A percentile compares a stretch with the other conserved stretches of the same genome.
phyloP scores from a whole-genome alignment of 2,113 vertebrate genomes.

The Pteropus alecto region DNA sequence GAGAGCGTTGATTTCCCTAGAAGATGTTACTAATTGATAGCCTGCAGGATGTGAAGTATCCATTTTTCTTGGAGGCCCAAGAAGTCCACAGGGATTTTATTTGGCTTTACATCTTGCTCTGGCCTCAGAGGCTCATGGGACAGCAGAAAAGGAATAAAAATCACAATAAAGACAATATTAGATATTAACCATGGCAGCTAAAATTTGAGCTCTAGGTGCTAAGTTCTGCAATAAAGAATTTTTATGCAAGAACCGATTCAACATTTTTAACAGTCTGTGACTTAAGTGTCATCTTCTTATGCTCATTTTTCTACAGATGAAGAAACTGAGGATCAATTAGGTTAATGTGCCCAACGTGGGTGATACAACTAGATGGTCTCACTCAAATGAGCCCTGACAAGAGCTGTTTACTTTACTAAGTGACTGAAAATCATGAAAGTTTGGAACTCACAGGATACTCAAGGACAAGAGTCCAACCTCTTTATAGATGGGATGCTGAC shows the following conservation, averaged over 20 bases:
- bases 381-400: background rate
- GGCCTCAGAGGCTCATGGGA: background rate
- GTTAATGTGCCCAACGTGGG: background rate
- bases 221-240: background rate
- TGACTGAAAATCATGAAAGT: background rate
- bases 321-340: background rate
- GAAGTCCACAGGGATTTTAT: background rate
- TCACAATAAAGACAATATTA: background rate
- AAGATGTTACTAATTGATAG: slow-evolving; percentile 78
- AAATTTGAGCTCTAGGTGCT: background rate
- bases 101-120: background rate
- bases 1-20: slow-evolving; percentile 13
- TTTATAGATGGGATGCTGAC: background rate
- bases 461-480: background rate
- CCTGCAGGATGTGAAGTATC: slow-evolving; percentile 5
- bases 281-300: background rate
- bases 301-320: background rate
- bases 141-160: background rate
- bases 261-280: background rate
- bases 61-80: background rate
- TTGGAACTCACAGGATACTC: background rate
- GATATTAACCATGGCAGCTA: background rate
- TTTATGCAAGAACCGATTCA: background rate
- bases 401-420: background rate
- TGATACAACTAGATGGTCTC: background rate